Evolutionary conservation across 2,888 invertebrate genomes (phyloP), one percentile per base, ranked within the genome.

Genomic region (Nomada lathburiana): DNA sequence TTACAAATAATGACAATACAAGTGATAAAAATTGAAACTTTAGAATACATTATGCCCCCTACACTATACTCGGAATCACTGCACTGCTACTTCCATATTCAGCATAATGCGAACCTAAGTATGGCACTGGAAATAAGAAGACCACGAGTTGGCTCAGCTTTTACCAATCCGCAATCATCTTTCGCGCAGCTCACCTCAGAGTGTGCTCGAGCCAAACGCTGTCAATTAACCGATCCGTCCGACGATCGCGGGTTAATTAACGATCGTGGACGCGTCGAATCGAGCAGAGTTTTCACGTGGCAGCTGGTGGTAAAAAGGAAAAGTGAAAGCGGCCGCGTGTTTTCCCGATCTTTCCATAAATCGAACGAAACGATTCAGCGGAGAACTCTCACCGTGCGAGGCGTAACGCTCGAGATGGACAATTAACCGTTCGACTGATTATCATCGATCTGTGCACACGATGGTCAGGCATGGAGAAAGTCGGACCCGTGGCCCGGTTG

Each of bases 341-440:
- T 79, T 79, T 79, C 80, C 80, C 74, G 73, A 79, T 68, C 73
- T 81, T 81, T 79, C 79, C 80, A 69, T 73, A 79, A 81, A 79
- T 73, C 68, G 57, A 47, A 64, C 42, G 57, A 44, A 52, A 68
- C 65, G 36, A 53, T 50, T 13, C 52, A 26, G 50, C 7, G 11
- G n/a, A 36, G 70, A 80, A 75, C 80, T 82, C 80, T 80, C 80
- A 53, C 78, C 47, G 59, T 26, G 59, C 69, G 74, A 64, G 73
- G 79, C 78, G 67, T 71, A 79, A 59, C 77, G 44, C 69, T 59
- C 16, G 59, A 72, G 84, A 76, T 74, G 81, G 83, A 88, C 81
- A 87, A 85, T 88, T 85, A 83, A 83, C 74, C 78, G 76, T 72
- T 75, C 62, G 72, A 57, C 59, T 78, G 86, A 88, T 88, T 88